These are phyloP conservation scores for Brachionichthys hirsutus DNA, from an alignment of 2,113 vertebrate species.

Conservation along the genomic window DNA sequence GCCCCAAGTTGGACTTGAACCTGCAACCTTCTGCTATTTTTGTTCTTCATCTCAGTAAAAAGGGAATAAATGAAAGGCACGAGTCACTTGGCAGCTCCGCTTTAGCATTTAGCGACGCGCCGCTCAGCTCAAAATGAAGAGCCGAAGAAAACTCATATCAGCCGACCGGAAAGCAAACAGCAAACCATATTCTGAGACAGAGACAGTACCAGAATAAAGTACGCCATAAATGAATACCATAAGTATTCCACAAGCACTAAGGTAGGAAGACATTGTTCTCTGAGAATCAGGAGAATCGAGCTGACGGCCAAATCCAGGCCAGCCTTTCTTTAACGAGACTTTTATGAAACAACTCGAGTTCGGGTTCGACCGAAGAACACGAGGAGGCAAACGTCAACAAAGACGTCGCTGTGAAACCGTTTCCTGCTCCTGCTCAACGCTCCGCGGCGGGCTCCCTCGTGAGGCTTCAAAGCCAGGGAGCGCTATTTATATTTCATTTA, in stretches of 20 bases:
- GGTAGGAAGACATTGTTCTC: background rate
- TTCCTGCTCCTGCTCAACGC: background rate
- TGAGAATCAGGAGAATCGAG: constrained; percentile 1
- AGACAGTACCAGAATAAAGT: no score
- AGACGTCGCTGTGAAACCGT: constrained; percentile 19
- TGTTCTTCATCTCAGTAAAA: constrained; percentile 10
- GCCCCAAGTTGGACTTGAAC: no score
- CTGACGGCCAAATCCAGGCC: constrained; percentile 1
- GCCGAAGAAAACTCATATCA: background rate
- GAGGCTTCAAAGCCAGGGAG: constrained; percentile 13
- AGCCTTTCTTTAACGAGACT: background rate
- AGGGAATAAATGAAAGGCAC: constrained; percentile 39
- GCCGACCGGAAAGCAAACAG: background rate
- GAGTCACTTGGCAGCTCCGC: constrained; percentile 41
- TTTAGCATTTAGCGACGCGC: constrained; percentile 11
- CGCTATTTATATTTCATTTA: constrained; percentile 18
- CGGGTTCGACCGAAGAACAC: constrained; percentile 10
- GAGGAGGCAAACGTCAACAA: constrained; percentile 15
- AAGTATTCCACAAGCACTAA: background rate
- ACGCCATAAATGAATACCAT: background rate
- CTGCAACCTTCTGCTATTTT: constrained; percentile 7
- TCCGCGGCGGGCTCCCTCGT: constrained; percentile 15
- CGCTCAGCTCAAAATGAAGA: no score
- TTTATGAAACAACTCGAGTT: constrained; percentile 1
- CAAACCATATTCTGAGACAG: background rate